A percentile compares a stretch with the other conserved stretches of the same genome.
Evolutionary conservation across 2,888 invertebrate genomes (phyloP).

Genomic region (Rhagonycha fulva): DNA sequence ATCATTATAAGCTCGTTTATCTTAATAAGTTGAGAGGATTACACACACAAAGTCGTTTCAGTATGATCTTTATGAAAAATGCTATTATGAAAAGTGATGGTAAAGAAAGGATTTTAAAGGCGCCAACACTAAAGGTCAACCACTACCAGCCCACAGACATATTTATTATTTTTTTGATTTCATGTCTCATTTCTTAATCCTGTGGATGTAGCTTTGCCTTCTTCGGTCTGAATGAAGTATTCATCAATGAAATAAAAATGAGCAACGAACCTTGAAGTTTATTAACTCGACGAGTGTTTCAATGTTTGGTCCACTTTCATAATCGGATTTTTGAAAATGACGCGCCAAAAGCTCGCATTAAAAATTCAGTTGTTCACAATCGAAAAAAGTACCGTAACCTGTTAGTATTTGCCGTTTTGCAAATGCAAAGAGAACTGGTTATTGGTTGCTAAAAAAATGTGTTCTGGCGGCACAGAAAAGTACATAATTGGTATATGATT

Average conservation of each 20-base stretch:
- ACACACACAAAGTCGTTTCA: neutral
- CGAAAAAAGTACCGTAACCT: conserved; percentile 35
- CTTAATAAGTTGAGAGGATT: neutral
- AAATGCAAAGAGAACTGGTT: conserved; percentile 37
- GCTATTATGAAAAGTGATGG: conserved; percentile 28
- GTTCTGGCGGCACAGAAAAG: conserved; percentile 32
- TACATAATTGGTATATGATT: conserved; percentile 37
- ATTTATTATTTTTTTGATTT: conserved; percentile 34
- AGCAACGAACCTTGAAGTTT: conserved; percentile 2
- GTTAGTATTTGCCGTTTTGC: conserved; percentile 31
- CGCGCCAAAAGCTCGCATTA: conserved; percentile 6
- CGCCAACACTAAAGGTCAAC: conserved; percentile 40
- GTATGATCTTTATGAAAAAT: conserved; percentile 10
- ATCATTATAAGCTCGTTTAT: neutral
- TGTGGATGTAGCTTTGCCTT: conserved; percentile 22
- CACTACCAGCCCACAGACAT: conserved; percentile 34
- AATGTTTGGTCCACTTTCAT: neutral
- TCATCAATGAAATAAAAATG: conserved; percentile 27
- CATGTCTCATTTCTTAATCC: conserved; percentile 30
- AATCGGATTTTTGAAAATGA: neutral
- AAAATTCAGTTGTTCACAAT: conserved; percentile 12
- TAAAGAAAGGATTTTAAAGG: conserved; percentile 31
- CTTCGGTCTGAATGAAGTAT: conserved; percentile 26
- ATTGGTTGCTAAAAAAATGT: conserved; percentile 21
- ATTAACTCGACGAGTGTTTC: neutral